phyloP scores from a whole-genome alignment of 2,797 vertebrate species.

The Lemur catta region DNA sequence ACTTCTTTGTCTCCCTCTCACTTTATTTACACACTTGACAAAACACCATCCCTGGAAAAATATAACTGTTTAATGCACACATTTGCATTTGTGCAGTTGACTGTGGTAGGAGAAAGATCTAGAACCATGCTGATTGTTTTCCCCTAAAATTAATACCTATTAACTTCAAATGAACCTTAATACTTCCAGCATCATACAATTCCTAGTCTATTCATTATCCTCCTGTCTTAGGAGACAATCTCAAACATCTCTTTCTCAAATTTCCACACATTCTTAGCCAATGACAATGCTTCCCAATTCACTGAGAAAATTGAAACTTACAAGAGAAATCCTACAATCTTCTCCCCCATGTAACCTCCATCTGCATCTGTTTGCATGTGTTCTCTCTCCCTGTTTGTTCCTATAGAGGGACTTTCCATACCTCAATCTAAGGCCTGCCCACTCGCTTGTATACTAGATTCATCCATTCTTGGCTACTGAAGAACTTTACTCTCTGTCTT shows the following conservation, averaged over 20 bases:
- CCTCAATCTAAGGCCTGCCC: neutral
- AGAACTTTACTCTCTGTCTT: neutral
- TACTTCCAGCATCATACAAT: neutral
- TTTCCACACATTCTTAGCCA: neutral
- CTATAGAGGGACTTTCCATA: neutral
- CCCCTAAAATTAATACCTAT: neutral
- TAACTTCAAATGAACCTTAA: neutral
- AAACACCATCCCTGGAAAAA: neutral
- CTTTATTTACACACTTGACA: neutral
- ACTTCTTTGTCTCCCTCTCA: neutral
- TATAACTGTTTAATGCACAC: neutral
- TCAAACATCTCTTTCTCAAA: neutral
- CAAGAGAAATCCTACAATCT: neutral
- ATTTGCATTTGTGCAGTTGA: neutral
- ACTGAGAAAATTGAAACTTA: neutral
- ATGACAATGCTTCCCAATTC: neutral
- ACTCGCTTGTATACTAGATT: neutral
- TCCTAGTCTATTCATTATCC: neutral
- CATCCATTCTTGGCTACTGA: neutral
- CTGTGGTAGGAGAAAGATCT: neutral
- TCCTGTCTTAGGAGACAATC: neutral
- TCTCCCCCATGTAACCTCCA: neutral
- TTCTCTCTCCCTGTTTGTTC: neutral
- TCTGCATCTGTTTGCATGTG: neutral
- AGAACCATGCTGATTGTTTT: neutral